These are phyloP conservation scores for Oxystoma pomonae DNA, from an alignment of 2,888 invertebrate species.

Conservation along the genomic window DNA sequence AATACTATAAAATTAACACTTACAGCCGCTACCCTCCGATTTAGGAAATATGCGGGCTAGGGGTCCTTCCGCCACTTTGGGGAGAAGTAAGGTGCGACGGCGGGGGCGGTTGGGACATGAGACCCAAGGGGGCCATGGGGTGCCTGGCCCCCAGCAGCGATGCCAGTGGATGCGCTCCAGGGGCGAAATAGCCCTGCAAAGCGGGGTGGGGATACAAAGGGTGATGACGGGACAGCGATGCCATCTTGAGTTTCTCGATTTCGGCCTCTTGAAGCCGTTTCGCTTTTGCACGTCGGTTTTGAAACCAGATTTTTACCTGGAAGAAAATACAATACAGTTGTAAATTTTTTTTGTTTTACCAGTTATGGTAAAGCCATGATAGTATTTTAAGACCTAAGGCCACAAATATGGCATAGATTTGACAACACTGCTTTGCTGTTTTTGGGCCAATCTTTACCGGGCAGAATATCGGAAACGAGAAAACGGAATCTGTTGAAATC, in stretches of 20 bases:
- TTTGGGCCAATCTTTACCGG: no score
- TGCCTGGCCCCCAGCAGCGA: slow-evolving; percentile 48
- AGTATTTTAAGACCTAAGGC: no score
- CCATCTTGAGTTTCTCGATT: slow-evolving; percentile 92
- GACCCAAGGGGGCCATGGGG: slow-evolving; percentile 45
- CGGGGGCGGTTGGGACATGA: slow-evolving; percentile 49
- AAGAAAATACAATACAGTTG: no score
- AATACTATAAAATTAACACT: no score
- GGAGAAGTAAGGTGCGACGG: slow-evolving; percentile 51
- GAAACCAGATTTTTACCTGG: slow-evolving; percentile 90
- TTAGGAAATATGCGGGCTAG: slow-evolving; percentile 46
- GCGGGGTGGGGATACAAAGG: slow-evolving; percentile 58
- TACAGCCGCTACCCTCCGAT: slow-evolving; percentile 6
- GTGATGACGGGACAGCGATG: slow-evolving; percentile 60
- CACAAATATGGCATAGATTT: no score
- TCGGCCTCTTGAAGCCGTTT: slow-evolving; percentile 97
- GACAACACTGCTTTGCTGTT: no score
- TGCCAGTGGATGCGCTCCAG: slow-evolving; percentile 56
- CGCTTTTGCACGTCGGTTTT: slow-evolving; percentile 93
- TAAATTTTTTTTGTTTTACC: no score
- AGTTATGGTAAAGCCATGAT: no score
- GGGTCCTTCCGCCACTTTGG: slow-evolving; percentile 38
- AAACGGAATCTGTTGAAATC: no score
- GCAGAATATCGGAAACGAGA: no score
- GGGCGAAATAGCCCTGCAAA: slow-evolving; percentile 60